Conservation (phyloP, 2,888 invertebrate species). For the Dasypogon diadema region DNA sequence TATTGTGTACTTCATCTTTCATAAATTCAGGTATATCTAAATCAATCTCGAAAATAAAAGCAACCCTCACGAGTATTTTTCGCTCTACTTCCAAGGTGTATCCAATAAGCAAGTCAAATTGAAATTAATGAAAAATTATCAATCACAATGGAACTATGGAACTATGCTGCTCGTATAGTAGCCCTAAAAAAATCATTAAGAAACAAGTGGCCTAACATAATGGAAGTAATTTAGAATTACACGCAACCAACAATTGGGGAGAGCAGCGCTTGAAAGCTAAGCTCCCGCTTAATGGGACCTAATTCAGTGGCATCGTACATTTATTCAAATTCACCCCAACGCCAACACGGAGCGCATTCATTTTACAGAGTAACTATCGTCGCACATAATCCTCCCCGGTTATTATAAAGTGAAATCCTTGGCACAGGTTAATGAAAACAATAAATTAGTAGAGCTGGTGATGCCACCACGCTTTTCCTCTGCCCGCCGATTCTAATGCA, state of each 20-base stretch:
- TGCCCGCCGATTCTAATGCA: constrained; percentile 46
- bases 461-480: constrained; percentile 9
- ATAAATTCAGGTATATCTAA: no score
- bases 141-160: no score
- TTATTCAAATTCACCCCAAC: constrained; percentile 36
- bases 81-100: not conserved
- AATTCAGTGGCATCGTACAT: constrained; percentile 40
- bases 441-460: constrained; percentile 43
- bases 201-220: not conserved
- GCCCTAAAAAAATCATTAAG: not conserved
- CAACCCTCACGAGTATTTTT: not conserved
- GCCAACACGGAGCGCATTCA: constrained; percentile 9
- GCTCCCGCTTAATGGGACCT: constrained; percentile 33
- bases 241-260: constrained; percentile 44
- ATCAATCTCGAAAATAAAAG: no score
- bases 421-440: constrained; percentile 51
- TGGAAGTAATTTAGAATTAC: constrained; percentile 41
- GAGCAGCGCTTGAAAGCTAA: constrained; percentile 16
- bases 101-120: not conserved
- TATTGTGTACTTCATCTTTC: no score
- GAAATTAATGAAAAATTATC: not conserved
- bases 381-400: constrained; percentile 48
- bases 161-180: no score
- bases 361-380: constrained; percentile 45
- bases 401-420: constrained; percentile 47